Percentiles rank a stretch among this genome's conserved stretches.
Conservation (phyloP, 2,888 invertebrate genomes). For the Cheilosia impressa region DNA sequence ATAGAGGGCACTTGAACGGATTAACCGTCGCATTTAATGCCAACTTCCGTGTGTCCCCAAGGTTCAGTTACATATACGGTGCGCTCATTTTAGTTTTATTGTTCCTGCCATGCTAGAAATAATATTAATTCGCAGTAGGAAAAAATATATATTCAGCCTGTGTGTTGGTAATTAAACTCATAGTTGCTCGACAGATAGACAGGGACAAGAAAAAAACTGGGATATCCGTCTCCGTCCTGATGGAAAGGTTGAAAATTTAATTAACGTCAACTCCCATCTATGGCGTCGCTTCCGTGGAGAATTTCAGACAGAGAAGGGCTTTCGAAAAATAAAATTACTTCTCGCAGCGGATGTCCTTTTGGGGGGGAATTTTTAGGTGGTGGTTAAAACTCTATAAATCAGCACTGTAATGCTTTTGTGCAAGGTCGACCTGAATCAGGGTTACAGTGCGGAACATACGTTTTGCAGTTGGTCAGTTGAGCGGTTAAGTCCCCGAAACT, state of each 20-base stretch:
- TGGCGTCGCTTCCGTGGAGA: conserved; percentile 13
- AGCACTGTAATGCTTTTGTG: conserved; percentile 39
- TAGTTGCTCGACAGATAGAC: background rate
- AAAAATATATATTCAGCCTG: background rate
- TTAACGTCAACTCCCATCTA: conserved; percentile 57
- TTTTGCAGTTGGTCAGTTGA: conserved; percentile 3
- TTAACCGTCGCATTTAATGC: conserved; percentile 62
- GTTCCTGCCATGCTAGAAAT: background rate
- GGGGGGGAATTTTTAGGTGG: background rate
- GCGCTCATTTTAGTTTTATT: conserved; percentile 24
- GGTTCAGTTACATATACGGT: conserved; percentile 50
- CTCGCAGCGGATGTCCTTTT: background rate
- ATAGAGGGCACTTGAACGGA: conserved; percentile 56
- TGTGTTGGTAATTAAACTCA: conserved; percentile 26
- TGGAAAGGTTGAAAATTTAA: conserved; percentile 53
- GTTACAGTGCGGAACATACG: conserved; percentile 7
- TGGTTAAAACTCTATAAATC: conserved; percentile 43
- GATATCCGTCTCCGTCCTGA: conserved; percentile 20
- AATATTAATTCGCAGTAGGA: too few species aligned
- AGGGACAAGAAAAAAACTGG: background rate
- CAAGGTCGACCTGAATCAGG: conserved; percentile 12
- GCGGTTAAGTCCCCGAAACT: conserved; percentile 22
- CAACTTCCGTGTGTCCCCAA: conserved; percentile 39
- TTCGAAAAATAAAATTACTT: conserved; percentile 2
- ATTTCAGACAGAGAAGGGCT: conserved; percentile 23